These are phyloP conservation scores for Copsychus sechellarum DNA, from an alignment of 2,113 vertebrate species.

Conservation along the genomic window DNA sequence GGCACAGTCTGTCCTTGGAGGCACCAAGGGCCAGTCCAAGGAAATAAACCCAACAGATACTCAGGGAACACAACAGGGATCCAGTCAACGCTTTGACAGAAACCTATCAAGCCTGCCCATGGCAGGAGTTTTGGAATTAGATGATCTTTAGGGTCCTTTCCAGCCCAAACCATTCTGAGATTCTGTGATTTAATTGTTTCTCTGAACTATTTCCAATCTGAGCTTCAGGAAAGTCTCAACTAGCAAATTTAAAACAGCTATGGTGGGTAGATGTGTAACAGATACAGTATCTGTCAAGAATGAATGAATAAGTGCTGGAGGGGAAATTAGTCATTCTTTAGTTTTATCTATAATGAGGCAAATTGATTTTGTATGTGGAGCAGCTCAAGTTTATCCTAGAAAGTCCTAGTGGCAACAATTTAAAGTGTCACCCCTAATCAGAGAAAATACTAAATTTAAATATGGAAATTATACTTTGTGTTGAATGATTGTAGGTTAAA, in stretches of 20 bases:
- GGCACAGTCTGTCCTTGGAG: neutral
- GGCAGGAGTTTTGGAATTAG: neutral
- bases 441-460: constrained; percentile 40
- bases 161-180: neutral
- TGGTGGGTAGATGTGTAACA: constrained; percentile 46
- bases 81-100: neutral
- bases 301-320: constrained; percentile 23
- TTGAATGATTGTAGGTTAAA: constrained; percentile 33
- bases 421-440: constrained; percentile 40
- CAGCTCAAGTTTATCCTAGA: constrained; percentile 33
- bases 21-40: neutral
- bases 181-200: neutral
- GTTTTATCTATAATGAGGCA: constrained; percentile 43
- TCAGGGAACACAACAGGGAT: neutral
- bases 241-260: constrained; percentile 29
- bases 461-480: constrained; percentile 55
- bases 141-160: neutral
- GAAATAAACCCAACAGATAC: neutral
- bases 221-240: constrained; percentile 3
- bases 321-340: constrained; percentile 49
- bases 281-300: constrained; percentile 41
- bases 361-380: constrained; percentile 47
- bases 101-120: neutral
- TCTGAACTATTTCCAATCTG: neutral
- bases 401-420: constrained; percentile 47